These are phyloP conservation scores for Trichoplusia ni DNA, from an alignment of 1,140 invertebrate genomes.

Conservation along the genomic window DNA sequence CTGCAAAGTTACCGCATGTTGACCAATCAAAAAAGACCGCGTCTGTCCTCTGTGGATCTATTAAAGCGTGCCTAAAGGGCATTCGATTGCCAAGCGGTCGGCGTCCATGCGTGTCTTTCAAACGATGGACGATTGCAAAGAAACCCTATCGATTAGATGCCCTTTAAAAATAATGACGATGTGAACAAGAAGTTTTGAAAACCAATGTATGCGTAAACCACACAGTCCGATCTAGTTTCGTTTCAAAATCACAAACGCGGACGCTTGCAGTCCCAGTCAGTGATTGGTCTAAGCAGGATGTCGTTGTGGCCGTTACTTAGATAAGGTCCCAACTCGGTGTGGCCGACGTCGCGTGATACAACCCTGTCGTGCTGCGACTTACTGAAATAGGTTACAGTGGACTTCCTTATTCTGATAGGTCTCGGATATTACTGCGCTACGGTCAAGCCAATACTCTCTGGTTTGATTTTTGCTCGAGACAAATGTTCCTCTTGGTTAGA, in stretches of 20 bases:
- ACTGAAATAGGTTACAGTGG: constrained; percentile 7
- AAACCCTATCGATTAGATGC: too few relatives aligned
- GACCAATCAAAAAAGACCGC: too few relatives aligned
- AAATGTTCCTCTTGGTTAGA: not conserved
- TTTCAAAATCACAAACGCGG: constrained; percentile 21
- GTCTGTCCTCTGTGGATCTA: too few relatives aligned
- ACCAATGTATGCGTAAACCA: constrained; percentile 9
- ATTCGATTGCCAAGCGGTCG: too few relatives aligned
- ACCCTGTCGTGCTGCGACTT: not conserved
- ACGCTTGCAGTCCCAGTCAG: constrained; percentile 12
- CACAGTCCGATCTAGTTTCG: not conserved
- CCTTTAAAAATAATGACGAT: too few relatives aligned
- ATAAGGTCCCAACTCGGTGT: constrained; percentile 3
- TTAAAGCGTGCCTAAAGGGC: too few relatives aligned
- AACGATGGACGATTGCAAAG: too few relatives aligned
- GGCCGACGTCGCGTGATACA: not conserved
- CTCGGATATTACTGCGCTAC: constrained; percentile 9
- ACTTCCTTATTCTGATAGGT: constrained; percentile 25
- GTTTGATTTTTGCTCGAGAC: not conserved
- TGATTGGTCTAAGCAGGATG: constrained; percentile 25
- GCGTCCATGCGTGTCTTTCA: too few relatives aligned
- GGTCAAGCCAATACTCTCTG: not conserved
- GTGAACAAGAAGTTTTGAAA: not conserved
- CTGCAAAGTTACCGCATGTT: too few relatives aligned
- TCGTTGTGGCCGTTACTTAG: not conserved